phyloP scores from a whole-genome alignment of 2,113 vertebrate species.

The Casuarius casuarius region DNA sequence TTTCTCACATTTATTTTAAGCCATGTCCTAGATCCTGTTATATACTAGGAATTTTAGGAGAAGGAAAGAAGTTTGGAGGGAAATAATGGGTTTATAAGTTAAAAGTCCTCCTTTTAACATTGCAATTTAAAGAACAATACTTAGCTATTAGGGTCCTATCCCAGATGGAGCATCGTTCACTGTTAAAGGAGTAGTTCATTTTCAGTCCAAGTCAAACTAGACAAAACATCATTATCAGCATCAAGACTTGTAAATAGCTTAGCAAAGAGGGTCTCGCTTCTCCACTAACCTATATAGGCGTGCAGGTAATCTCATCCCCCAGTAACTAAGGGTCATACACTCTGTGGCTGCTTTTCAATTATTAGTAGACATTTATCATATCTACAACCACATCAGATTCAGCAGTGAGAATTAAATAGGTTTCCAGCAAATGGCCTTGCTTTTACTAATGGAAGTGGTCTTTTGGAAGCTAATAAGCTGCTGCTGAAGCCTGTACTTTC shows the following conservation, averaged over 20 bases:
- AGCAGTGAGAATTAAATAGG: neutral
- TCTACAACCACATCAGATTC: neutral
- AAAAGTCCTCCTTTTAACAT: neutral
- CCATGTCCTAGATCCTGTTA: neutral
- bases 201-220: neutral
- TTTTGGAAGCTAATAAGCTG: neutral
- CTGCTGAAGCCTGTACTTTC: neutral
- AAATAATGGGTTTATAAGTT: neutral
- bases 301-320: neutral
- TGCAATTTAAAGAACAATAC: neutral
- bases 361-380: neutral
- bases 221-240: neutral
- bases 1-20: neutral
- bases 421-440: neutral
- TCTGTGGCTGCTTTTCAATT: neutral
- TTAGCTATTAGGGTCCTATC: accelerated
- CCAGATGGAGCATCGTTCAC: neutral
- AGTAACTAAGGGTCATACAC: neutral
- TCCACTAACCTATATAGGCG: neutral
- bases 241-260: neutral
- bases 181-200: accelerated
- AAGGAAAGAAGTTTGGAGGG: neutral
- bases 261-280: neutral
- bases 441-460: neutral
- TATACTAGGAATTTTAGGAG: neutral